Base-by-base conservation (phyloP, 2,888 invertebrate species). In the Dryomyza anilis region DNA sequence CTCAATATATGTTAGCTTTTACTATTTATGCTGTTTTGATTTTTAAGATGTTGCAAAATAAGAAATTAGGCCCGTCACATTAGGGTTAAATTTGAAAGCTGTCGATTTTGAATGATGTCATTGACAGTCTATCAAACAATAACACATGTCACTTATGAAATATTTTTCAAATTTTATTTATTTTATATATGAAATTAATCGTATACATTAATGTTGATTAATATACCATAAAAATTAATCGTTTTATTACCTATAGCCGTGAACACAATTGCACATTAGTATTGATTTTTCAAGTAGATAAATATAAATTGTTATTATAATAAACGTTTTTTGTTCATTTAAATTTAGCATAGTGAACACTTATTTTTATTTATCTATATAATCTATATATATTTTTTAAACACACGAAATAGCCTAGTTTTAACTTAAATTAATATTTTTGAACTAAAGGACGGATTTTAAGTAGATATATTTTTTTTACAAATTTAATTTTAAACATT, bases 221-320 rank as follows among this genome's bases (percentile, higher is more conserved):
- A 43, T 16, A 33, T 33, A 16, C n/a, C n/a, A 16, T 43, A 6
- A 50, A 14, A 2, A n/a, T 12, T 21, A 25, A 50, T 25, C 25
- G 43, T 21, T 48, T 48, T 12, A 52, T 63, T 76, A 80, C 79
- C 79, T 80, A 72, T 76, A 80, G 70, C 78, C 80, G 72, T 80
- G 80, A 79, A 80, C 75, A 77, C 79, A 79, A 75, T 78, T 72
- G 72, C 80, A 79, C 70, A 69, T 74, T 72, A 76, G 73, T 74
- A 79, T 79, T 77, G 80, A 78, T 77, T 77, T 80, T 75, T 79
- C 76, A 71, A 80, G 69, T 72, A 78, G 64, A 67, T 74, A 75
- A 70, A 78, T 67, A 68, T 76, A 74, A 58, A 79, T 72, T 66
- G 72, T 74, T 60, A 75, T 52, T 70, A 73, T 72, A 68, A 78